Evolutionary conservation across 2,113 vertebrate species (phyloP).

Genomic region (Octodon degus): DNA sequence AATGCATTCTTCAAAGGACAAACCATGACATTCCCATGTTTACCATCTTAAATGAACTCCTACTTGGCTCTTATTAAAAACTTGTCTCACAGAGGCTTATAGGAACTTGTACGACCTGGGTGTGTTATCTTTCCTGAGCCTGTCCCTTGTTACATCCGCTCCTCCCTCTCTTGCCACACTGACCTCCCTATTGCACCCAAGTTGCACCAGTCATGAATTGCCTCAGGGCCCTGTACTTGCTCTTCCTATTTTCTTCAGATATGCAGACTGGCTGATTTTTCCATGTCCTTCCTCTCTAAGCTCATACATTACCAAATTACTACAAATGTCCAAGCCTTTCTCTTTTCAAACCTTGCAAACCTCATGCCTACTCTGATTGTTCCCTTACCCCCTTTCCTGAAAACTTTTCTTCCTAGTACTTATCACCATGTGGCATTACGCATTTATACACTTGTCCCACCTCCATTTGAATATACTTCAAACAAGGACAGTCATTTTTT

Average conservation of each 20-base stretch:
- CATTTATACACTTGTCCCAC: not conserved
- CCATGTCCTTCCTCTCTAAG: not conserved
- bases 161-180: not conserved
- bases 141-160: not conserved
- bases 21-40: not conserved
- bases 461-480: not conserved
- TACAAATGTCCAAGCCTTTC: not conserved
- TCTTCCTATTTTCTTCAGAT: not conserved
- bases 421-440: not conserved
- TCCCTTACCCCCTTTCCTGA: not conserved
- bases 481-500: not conserved
- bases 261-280: not conserved
- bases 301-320: not conserved
- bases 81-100: not conserved
- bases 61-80: not conserved
- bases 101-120: not conserved
- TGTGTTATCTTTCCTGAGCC: not conserved
- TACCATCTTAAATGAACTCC: not conserved
- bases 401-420: not conserved
- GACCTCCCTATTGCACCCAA: not conserved
- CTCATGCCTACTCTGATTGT: not conserved
- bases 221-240: not conserved
- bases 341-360: not conserved
- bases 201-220: accelerated
- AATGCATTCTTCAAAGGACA: not conserved